These are phyloP conservation scores for Nezara viridula DNA, from an alignment of 2,888 invertebrate genomes.

Conservation along the genomic window DNA sequence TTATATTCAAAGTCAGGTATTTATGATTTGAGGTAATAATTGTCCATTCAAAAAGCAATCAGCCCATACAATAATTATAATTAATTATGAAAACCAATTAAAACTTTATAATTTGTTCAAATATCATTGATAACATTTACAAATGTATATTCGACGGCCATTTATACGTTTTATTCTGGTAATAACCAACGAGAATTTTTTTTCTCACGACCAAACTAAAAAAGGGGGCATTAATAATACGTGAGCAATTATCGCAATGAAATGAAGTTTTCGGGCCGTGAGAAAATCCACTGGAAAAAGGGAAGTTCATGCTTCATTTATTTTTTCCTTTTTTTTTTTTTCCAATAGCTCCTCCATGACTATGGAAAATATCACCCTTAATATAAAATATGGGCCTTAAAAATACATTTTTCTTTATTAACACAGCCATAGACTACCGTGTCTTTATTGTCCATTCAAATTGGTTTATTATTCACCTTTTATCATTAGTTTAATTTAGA, in stretches of 20 bases:
- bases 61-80: neutral
- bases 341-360: neutral
- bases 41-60: neutral
- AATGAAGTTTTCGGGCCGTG: neutral
- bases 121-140: neutral
- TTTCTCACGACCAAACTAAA: neutral
- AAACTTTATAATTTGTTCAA: neutral
- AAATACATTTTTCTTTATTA: neutral
- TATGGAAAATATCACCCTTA: neutral
- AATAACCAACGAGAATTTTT: neutral
- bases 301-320: neutral
- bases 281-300: neutral
- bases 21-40: no score
- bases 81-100: neutral
- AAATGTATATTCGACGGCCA: neutral
- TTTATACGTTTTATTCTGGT: neutral
- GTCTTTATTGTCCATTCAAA: no score
- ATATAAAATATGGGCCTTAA: no score
- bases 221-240: neutral
- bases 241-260: neutral
- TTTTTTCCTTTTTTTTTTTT: neutral
- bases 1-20: no score
- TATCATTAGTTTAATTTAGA: no score
- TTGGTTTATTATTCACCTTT: no score
- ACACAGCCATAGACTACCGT: no score